Conservation (phyloP, 2,113 vertebrate species). For the Isurus oxyrinchus region DNA sequence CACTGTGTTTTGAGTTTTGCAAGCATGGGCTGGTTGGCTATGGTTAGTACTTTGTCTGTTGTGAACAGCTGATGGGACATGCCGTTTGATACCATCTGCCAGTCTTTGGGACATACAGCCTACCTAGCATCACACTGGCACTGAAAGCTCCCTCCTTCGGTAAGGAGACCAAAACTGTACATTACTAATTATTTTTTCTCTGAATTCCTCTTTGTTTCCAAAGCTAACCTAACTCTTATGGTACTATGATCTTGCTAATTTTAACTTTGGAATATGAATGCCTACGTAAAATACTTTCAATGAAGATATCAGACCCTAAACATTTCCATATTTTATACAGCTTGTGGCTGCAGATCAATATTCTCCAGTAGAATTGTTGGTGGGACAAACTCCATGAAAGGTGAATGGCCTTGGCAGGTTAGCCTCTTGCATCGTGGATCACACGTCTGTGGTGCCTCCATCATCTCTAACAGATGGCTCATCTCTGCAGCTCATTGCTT, state of each 20-base stretch:
- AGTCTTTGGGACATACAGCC: too few species aligned
- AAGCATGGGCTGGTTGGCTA: too few species aligned
- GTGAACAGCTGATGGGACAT: too few species aligned
- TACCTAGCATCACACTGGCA: too few species aligned
- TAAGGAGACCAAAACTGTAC: too few species aligned
- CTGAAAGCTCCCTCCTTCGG: too few species aligned
- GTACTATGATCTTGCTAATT: neutral
- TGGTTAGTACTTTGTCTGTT: too few species aligned
- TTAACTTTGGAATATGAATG: neutral
- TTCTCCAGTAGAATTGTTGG: slow-evolving; percentile 72
- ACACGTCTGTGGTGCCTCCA: slow-evolving; percentile 80
- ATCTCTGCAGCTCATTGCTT: slow-evolving; percentile 94
- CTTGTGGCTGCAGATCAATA: slow-evolving; percentile 66
- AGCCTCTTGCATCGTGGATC: slow-evolving; percentile 67
- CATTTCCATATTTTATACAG: slow-evolving; percentile 49
- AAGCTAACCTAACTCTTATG: too few species aligned
- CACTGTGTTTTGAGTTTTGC: too few species aligned
- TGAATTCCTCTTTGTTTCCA: too few species aligned
- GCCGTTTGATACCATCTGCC: too few species aligned
- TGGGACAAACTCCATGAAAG: slow-evolving; percentile 64
- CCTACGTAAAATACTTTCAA: neutral
- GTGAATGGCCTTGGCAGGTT: slow-evolving; percentile 93
- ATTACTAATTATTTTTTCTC: too few species aligned
- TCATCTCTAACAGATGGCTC: slow-evolving; percentile 72
- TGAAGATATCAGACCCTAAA: neutral